Conservation (phyloP, 2,888 invertebrate species). For the Elgonia sp. region DNA sequence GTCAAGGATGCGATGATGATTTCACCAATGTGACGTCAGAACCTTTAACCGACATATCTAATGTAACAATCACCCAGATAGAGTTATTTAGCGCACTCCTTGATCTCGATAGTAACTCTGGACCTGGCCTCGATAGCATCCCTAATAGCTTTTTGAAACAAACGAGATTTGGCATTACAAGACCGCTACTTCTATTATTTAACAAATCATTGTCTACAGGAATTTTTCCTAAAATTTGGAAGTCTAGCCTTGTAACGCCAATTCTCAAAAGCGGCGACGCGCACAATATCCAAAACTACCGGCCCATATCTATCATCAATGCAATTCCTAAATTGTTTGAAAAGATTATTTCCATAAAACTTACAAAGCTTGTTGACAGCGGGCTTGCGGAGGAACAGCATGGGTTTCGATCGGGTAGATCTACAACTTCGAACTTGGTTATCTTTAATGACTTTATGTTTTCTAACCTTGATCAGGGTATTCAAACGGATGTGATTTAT, state of each 20-base stretch:
- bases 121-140: constrained; percentile 2
- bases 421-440: not conserved
- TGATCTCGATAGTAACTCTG: not conserved
- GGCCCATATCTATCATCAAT: not conserved
- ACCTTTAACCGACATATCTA: not conserved
- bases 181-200: no score
- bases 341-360: not conserved
- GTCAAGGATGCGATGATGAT: no score
- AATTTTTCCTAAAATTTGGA: no score
- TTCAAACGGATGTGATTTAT: constrained; percentile 5
- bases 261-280: not conserved
- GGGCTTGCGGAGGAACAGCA: not conserved
- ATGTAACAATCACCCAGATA: not conserved
- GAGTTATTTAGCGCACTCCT: not conserved
- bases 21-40: no score
- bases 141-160: not conserved
- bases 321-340: not conserved
- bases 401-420: not conserved
- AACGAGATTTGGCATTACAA: not conserved
- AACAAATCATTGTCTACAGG: no score
- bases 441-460: constrained; percentile 3
- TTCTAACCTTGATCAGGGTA: not conserved
- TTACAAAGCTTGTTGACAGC: not conserved
- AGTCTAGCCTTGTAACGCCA: no score
- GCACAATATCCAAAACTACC: not conserved